Conservation (phyloP, 2,797 vertebrate genomes). For the Saxicola maurus region DNA sequence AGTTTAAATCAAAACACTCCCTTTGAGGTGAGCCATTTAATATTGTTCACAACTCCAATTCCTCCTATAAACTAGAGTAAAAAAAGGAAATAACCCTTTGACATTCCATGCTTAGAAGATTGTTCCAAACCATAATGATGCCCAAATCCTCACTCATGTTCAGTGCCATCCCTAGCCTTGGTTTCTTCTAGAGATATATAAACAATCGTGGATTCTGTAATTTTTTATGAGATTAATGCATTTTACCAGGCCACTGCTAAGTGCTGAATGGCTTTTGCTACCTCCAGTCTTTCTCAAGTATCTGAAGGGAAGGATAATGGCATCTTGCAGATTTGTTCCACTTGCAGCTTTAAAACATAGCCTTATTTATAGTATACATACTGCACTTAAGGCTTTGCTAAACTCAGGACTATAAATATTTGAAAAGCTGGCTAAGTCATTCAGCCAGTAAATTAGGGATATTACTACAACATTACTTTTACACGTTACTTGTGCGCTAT, state of each 20-base stretch:
- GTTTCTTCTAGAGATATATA: neutral
- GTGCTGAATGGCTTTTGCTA: neutral
- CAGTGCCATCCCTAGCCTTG: neutral
- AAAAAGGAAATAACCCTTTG: neutral
- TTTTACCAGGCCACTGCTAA: neutral
- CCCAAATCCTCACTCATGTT: neutral
- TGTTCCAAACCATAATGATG: rapidly evolving
- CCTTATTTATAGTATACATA: neutral
- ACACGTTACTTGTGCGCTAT: neutral
- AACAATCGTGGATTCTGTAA: neutral
- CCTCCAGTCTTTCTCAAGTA: neutral
- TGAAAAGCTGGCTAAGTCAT: neutral
- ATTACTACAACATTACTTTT: neutral
- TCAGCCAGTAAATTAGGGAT: neutral
- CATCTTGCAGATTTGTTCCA: neutral
- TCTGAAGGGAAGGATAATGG: neutral
- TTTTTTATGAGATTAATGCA: neutral
- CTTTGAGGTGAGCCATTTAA: neutral
- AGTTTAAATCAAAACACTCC: neutral
- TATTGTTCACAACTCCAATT: neutral
- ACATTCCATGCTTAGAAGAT: neutral
- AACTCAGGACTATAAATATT: neutral
- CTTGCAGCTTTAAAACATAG: neutral
- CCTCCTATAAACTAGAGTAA: rapidly evolving
- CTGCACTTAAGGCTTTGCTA: neutral